phyloP scores from a whole-genome alignment of 2,113 vertebrate genomes.

The Megalops atlanticus region DNA sequence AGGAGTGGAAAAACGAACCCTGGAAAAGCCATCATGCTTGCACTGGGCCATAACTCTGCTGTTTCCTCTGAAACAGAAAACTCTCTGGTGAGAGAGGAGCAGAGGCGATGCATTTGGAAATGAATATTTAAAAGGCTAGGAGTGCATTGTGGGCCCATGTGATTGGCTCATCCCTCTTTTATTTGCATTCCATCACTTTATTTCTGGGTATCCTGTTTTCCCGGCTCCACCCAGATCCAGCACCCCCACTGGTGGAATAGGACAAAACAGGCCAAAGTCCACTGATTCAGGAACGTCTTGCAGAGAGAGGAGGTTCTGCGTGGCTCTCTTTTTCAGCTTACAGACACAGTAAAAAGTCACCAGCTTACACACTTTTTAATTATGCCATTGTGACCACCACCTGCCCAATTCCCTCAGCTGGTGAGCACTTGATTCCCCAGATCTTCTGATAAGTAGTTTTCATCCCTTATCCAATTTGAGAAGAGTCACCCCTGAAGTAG shows the following conservation, averaged over 20 bases:
- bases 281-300: too few relatives aligned
- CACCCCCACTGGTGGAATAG: too few relatives aligned
- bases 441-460: background rate
- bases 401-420: too few relatives aligned
- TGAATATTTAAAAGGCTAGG: background rate
- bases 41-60: background rate
- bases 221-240: too few relatives aligned
- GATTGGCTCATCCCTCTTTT: background rate
- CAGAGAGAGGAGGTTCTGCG: too few relatives aligned
- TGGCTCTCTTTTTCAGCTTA: too few relatives aligned
- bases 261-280: too few relatives aligned
- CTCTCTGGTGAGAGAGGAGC: background rate
- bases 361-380: background rate
- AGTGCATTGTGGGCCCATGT: background rate
- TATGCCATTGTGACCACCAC: background rate
- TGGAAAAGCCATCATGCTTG: constrained; percentile 18
- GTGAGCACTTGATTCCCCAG: background rate
- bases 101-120: background rate
- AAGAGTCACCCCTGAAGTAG: too few relatives aligned
- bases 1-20: background rate
- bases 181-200: too few relatives aligned
- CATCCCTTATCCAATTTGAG: background rate
- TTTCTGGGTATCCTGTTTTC: background rate
- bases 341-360: too few relatives aligned
- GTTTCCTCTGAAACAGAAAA: background rate